Conservation (phyloP, 2,113 vertebrate species). For the Cyanocitta stelleri region DNA sequence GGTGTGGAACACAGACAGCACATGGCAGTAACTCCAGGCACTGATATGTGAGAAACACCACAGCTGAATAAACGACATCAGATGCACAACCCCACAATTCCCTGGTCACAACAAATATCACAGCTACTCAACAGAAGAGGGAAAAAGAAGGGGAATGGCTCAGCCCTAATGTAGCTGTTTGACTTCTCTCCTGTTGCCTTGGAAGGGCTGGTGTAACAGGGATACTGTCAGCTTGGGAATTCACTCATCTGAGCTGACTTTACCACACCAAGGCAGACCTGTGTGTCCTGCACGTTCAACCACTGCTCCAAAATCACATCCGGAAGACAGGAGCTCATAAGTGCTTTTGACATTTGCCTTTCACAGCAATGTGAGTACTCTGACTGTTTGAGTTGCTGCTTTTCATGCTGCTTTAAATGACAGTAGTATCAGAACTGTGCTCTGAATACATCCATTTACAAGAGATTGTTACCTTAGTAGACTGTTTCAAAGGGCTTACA, state of each 20-base stretch:
- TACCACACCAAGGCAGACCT: background rate
- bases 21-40: background rate
- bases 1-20: background rate
- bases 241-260: background rate
- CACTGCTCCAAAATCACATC: background rate
- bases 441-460: background rate
- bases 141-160: background rate
- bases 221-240: background rate
- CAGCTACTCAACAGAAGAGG: background rate
- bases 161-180: background rate
- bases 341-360: background rate
- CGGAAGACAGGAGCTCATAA: background rate
- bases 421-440: background rate
- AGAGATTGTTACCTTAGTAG: background rate
- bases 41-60: rapidly evolving
- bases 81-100: background rate
- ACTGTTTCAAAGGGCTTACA: background rate
- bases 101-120: background rate
- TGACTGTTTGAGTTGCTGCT: background rate
- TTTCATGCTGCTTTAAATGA: slow-evolving; percentile 1
- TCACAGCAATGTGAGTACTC: background rate
- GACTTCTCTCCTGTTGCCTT: background rate
- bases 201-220: background rate
- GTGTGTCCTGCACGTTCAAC: background rate
- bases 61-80: background rate